Percentiles rank a stretch among this genome's conserved stretches.
phyloP scores from a whole-genome alignment of 1,140 invertebrate species.

The Hylyphantes graminicola region DNA sequence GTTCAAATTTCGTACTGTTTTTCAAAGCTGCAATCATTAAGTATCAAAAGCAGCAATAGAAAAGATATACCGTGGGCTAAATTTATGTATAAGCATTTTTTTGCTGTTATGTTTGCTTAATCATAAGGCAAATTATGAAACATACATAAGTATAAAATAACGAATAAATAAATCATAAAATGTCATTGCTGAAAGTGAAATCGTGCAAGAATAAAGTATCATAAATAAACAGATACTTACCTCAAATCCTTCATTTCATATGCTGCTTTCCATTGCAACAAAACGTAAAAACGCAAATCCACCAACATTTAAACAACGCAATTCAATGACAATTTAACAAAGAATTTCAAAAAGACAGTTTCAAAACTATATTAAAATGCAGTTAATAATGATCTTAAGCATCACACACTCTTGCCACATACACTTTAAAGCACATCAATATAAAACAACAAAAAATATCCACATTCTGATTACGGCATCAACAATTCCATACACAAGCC shows the following conservation, averaged over 20 bases:
- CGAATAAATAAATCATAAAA: not conserved
- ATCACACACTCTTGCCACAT: not conserved
- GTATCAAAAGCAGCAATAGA: too few species aligned
- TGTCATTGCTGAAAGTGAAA: conserved; percentile 15
- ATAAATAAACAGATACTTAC: conserved; percentile 42
- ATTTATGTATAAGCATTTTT: too few species aligned
- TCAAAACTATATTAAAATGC: conserved; percentile 1
- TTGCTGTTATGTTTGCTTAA: too few species aligned
- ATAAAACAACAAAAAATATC: too few species aligned
- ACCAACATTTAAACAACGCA: conserved; percentile 50
- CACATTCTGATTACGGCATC: too few species aligned
- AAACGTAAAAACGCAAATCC: conserved; percentile 58
- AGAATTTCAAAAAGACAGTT: conserved; percentile 5
- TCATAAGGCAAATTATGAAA: too few species aligned
- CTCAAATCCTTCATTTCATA: conserved; percentile 48
- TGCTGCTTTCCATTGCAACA: conserved; percentile 53
- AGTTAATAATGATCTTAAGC: not conserved
- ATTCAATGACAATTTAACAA: conserved; percentile 17
- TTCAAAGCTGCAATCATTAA: too few species aligned
- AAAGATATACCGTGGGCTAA: too few species aligned
- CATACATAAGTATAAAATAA: too few species aligned
- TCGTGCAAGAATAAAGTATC: conserved; percentile 23
- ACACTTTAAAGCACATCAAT: not conserved
- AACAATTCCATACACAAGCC: too few species aligned
- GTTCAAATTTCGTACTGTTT: too few species aligned